Conservation (phyloP, 2,797 vertebrate genomes). For the Pelobates cultripes region DNA sequence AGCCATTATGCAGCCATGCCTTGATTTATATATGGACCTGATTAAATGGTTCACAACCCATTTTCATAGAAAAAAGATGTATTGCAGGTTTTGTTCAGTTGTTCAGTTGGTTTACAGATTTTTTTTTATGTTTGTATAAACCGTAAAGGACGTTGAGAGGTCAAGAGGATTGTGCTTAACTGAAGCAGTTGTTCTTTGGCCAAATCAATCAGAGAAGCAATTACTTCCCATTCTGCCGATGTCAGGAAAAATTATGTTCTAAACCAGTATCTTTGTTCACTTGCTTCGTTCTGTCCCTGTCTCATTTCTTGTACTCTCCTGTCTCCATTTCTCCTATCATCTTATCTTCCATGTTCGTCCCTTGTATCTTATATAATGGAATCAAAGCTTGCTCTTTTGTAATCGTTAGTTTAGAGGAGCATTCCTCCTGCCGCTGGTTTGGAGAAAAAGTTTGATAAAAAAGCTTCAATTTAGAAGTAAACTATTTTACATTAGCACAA, state of each 20-base stretch:
- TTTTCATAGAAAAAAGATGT: not conserved
- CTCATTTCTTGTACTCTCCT: slow-evolving; percentile 19
- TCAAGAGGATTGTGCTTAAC: slow-evolving; percentile 51
- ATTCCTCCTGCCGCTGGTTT: too few species aligned
- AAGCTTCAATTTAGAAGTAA: too few species aligned
- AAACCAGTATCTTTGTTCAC: slow-evolving; percentile 43
- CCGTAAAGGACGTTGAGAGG: slow-evolving; percentile 45
- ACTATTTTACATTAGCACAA: too few species aligned
- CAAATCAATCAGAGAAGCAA: slow-evolving; percentile 53
- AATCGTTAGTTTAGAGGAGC: not conserved
- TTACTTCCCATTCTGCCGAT: slow-evolving; percentile 54
- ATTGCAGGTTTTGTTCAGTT: not conserved
- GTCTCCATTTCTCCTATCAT: slow-evolving; percentile 29
- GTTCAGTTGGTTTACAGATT: slow-evolving; percentile 36
- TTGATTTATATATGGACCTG: slow-evolving; percentile 23
- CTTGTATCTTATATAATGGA: slow-evolving; percentile 22
- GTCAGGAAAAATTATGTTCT: slow-evolving; percentile 54
- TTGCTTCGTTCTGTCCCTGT: slow-evolving; percentile 28
- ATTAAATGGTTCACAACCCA: slow-evolving; percentile 22
- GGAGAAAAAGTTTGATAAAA: too few species aligned
- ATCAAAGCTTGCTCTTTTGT: not conserved
- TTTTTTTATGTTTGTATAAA: slow-evolving; percentile 35
- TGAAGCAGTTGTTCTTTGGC: slow-evolving; percentile 52
- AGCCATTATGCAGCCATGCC: not conserved
- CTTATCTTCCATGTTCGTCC: slow-evolving; percentile 30